phyloP scores from a whole-genome alignment of 2,797 vertebrate species.

The Gadopsis marmoratus region DNA sequence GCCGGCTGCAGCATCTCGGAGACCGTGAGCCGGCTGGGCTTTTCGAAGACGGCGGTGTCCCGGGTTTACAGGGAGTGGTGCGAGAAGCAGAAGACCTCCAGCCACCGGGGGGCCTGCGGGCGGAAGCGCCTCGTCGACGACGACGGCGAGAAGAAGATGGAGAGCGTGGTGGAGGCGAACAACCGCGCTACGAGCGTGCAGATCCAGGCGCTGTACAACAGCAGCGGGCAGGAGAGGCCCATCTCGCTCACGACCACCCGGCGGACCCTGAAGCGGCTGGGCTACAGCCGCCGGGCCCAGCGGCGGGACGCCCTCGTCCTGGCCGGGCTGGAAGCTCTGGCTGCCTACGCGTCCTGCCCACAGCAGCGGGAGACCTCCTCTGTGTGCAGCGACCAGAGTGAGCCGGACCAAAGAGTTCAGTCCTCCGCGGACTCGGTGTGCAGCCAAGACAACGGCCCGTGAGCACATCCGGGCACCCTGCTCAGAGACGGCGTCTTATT shows the following conservation, averaged over 20 bases:
- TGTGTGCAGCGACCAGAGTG: not conserved
- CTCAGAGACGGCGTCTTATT: not conserved
- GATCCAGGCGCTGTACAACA: constrained; percentile 64
- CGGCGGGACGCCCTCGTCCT: constrained; percentile 17
- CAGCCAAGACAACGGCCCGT: not conserved
- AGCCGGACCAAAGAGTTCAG: not conserved
- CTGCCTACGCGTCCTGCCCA: constrained; percentile 5
- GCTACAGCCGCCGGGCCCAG: constrained; percentile 41
- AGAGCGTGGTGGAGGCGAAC: constrained; percentile 58
- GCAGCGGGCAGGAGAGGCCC: constrained; percentile 41
- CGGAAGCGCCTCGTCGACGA: constrained; percentile 58
- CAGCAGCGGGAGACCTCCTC: not conserved
- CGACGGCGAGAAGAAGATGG: constrained; percentile 38
- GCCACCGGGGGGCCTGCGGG: constrained; percentile 44
- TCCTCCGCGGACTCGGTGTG: not conserved
- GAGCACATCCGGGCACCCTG: not conserved
- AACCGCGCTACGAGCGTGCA: constrained; percentile 36
- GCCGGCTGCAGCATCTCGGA: constrained; percentile 59
- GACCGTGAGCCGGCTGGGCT: constrained; percentile 39
- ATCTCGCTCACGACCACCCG: constrained; percentile 57
- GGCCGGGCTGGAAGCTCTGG: constrained; percentile 40
- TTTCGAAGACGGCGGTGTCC: constrained; percentile 54
- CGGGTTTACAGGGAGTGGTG: constrained; percentile 64
- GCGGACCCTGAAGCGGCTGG: constrained; percentile 57
- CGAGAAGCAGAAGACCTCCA: constrained; percentile 53